Conservation (phyloP, 2,113 vertebrate genomes). For the Genyomyrus donnyi region DNA sequence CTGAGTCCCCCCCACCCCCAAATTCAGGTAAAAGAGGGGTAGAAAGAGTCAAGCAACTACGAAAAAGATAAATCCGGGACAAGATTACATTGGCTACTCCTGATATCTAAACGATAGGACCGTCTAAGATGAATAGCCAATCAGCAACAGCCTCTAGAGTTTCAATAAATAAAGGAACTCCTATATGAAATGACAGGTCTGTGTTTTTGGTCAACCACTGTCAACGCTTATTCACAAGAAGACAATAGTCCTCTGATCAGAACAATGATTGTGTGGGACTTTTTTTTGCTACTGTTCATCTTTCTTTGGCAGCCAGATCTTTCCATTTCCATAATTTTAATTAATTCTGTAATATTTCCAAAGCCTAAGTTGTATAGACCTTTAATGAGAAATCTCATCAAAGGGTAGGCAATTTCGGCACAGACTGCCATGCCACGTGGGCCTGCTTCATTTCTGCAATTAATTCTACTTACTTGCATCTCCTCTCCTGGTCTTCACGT, state of each 20-base stretch:
- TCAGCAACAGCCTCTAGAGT: conserved; percentile 39
- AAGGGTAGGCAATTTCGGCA: conserved; percentile 53
- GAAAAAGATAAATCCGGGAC: background rate
- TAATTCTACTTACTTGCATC: conserved; percentile 38
- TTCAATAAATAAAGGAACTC: conserved; percentile 35
- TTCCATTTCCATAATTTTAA: conserved; percentile 63
- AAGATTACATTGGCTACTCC: background rate
- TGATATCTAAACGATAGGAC: conserved; percentile 28
- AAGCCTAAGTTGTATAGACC: conserved; percentile 55
- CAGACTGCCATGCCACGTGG: conserved; percentile 36
- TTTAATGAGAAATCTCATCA: conserved; percentile 66
- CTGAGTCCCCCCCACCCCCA: too few species aligned
- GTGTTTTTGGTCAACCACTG: conserved; percentile 37
- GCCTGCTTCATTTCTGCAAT: conserved; percentile 38
- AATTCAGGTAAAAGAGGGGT: background rate
- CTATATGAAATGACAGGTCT: conserved; percentile 19
- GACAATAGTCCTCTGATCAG: conserved; percentile 64
- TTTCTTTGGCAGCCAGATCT: conserved; percentile 50
- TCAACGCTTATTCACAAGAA: conserved; percentile 49
- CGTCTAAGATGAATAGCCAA: conserved; percentile 46
- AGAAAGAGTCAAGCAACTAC: background rate
- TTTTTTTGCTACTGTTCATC: conserved; percentile 34
- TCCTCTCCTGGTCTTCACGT: conserved; percentile 16
- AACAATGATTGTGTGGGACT: conserved; percentile 54
- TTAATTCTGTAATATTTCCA: conserved; percentile 65